Base-by-base conservation (phyloP, 2,797 vertebrate genomes). In the Pseudochromis fuscus region DNA sequence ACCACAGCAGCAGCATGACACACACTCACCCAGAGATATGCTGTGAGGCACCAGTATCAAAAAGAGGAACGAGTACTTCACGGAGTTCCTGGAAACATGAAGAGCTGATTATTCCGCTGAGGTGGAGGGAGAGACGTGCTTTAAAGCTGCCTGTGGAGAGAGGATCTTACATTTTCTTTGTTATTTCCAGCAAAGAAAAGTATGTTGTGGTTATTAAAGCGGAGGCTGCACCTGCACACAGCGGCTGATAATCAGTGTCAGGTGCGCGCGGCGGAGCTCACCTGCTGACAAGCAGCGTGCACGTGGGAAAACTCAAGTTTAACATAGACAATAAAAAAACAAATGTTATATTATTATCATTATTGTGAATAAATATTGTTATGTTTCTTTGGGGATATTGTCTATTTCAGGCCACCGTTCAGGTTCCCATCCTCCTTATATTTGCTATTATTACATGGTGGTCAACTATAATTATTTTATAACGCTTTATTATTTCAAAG, bases 1-100 rank as follows among this genome's bases (percentile, higher is more conserved):
- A n/a, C n/a, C n/a, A 18, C 38, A 7, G 2, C 10, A 8, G 7
- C 3, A 5, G 33, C 7, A 5, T 15, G 35, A 4, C 6, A 35
- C 33, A 5, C 12, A 77, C 92, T 91, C 67, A 93, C 92, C 92
- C 7, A 85, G 68, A 15, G 74, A 85, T 38, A 83, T 28, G 1
- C 16, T 21, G 0, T 63, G 70, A 53, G 66, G 72, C 19, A 77
- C 28, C 33, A 91, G 62, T 0, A 91, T 45, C 28, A 84, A 80
- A 42, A 90, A 70, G n/a, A 85, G 12, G 2, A 87, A 67, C 1
- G 57, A 55, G 51, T 78, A 72, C 44, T 75, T 38, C 0, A 88
- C 27, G 0, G 57, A 68, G 50, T 57, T 88, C 90, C 91, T 93
- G 68, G 3, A 89, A 88, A 49, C 0, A 50, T 58, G 1, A 51